Conservation (phyloP, 2,797 vertebrate genomes). For the Epinephelus malabaricus region DNA sequence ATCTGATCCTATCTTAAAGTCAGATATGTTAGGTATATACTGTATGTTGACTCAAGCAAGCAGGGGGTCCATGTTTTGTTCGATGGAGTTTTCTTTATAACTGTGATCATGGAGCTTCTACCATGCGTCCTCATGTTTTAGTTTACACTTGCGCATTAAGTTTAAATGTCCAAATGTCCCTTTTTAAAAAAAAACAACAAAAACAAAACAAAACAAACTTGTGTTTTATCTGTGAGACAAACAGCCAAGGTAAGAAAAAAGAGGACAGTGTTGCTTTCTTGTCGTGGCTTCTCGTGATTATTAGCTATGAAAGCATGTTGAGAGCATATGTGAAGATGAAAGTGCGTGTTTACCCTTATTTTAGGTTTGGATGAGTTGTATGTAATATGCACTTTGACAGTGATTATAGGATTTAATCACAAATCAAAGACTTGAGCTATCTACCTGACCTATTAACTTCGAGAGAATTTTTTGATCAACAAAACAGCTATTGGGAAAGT, state of each 20-base stretch:
- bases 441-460: background rate
- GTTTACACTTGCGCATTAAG: conserved; percentile 17
- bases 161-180: conserved; percentile 30
- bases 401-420: background rate
- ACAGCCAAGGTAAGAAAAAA: conserved; percentile 7
- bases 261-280: conserved; percentile 5
- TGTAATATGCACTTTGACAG: background rate
- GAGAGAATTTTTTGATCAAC: background rate
- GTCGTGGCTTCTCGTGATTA: background rate
- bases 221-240: conserved; percentile 13
- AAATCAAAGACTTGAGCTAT: no score
- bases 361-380: background rate
- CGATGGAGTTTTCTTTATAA: conserved; percentile 31
- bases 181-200: background rate
- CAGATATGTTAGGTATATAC: background rate
- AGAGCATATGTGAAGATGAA: background rate
- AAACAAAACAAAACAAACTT: background rate
- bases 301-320: background rate
- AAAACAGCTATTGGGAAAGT: background rate
- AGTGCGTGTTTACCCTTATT: background rate
- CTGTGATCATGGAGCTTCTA: conserved; percentile 44
- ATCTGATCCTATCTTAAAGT: conserved; percentile 6
- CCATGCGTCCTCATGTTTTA: conserved; percentile 39
- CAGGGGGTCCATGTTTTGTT: conserved; percentile 45
- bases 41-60: conserved; percentile 74